Percentiles rank a stretch among this genome's conserved stretches.
These are phyloP conservation scores for Epinephelus moara DNA, from an alignment of 2,113 vertebrate species.

Conservation along the genomic window DNA sequence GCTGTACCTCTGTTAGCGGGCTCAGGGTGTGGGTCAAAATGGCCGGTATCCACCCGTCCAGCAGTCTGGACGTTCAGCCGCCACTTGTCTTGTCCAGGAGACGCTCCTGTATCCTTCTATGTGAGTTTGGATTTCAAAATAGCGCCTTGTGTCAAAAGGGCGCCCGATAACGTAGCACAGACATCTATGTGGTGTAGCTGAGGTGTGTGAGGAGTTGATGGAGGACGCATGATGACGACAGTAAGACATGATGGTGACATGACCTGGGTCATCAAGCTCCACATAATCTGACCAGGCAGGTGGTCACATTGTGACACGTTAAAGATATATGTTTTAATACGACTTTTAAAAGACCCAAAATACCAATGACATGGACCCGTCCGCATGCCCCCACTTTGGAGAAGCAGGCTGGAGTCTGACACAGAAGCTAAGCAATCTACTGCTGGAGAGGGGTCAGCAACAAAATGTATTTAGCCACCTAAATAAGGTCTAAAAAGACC, in stretches of 20 bases:
- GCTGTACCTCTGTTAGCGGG: slow-evolving; percentile 76
- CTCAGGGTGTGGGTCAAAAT: slow-evolving; percentile 75
- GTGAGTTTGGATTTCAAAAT: slow-evolving; percentile 63
- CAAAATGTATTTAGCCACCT: no score
- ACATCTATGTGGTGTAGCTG: slow-evolving; percentile 22
- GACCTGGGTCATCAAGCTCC: not conserved
- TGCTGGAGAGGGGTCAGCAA: no score
- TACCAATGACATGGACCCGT: no score
- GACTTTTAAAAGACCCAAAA: not conserved
- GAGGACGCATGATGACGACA: slow-evolving; percentile 38
- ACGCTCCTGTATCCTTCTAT: slow-evolving; percentile 54
- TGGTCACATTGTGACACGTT: not conserved
- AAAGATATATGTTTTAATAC: not conserved
- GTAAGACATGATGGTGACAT: slow-evolving; percentile 20
- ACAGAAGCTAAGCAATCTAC: no score
- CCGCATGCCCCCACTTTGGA: no score
- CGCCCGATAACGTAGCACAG: slow-evolving; percentile 47
- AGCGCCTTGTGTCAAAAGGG: slow-evolving; percentile 59
- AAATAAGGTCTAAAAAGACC: no score
- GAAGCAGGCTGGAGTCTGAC: no score
- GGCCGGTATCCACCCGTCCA: slow-evolving; percentile 47
- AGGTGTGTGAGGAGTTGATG: slow-evolving; percentile 45
- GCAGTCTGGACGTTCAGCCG: slow-evolving; percentile 71
- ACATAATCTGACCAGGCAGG: not conserved
- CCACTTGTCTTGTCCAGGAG: slow-evolving; percentile 61